A percentile compares a stretch with the other conserved stretches of the same genome.
Evolutionary conservation across 2,797 vertebrate species (phyloP).

Genomic region (Cryptoblepharus egeriae): DNA sequence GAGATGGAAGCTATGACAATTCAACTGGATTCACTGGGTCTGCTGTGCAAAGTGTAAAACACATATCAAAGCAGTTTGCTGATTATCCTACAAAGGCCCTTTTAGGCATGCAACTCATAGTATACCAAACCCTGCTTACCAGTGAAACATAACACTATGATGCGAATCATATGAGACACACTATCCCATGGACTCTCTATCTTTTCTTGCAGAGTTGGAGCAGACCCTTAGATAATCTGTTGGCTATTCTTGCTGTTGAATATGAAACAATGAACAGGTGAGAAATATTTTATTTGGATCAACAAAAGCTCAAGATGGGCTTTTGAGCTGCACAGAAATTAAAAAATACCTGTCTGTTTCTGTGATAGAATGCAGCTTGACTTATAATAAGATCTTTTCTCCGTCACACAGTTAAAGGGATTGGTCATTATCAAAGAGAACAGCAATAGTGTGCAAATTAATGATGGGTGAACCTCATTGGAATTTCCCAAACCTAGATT

Average conservation of each 20-base stretch:
- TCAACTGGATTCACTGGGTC: too few relatives aligned
- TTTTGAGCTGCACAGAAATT: not conserved
- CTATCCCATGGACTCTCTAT: not conserved
- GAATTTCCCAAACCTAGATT: conserved; percentile 39
- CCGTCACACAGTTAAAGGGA: not conserved
- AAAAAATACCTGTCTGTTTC: too few relatives aligned
- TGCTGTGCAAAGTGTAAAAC: too few relatives aligned
- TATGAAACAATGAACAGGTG: not conserved
- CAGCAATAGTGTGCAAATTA: conserved; percentile 24
- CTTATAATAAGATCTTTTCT: not conserved
- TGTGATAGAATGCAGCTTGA: not conserved
- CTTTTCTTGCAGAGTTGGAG: not conserved
- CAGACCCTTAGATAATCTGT: not conserved
- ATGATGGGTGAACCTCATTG: conserved; percentile 23
- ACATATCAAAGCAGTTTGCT: too few relatives aligned
- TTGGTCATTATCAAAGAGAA: conserved; percentile 13
- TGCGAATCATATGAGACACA: not conserved
- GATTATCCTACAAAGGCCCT: too few relatives aligned
- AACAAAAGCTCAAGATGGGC: not conserved
- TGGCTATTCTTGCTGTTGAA: not conserved
- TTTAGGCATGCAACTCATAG: too few relatives aligned
- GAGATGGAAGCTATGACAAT: too few relatives aligned
- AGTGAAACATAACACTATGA: not conserved
- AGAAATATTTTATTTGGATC: not conserved
- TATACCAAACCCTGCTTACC: too few relatives aligned